A percentile compares a stretch with the other conserved stretches of the same genome.
phyloP scores from a whole-genome alignment of 2,888 invertebrate species.

The Dexiosoma caninum region DNA sequence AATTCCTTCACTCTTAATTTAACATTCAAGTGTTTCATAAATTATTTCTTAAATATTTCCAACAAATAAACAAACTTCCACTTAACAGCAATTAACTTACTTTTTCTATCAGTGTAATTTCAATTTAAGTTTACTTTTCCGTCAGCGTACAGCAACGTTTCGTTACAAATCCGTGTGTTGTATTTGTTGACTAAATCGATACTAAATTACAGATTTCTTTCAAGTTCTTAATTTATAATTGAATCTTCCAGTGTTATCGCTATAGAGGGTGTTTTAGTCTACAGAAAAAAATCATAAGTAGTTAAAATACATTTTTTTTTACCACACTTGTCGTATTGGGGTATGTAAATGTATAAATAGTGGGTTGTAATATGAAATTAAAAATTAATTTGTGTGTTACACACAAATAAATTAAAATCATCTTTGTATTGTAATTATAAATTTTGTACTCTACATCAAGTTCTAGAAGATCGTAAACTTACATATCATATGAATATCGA shows the following conservation, averaged over 20 bases:
- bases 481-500: too few relatives aligned
- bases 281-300: neutral
- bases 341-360: neutral
- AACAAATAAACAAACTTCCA: too few relatives aligned
- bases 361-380: conserved; percentile 22
- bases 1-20: neutral
- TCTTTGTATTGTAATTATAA: neutral
- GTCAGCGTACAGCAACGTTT: neutral
- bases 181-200: conserved; percentile 21
- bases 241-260: neutral
- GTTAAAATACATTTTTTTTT: neutral
- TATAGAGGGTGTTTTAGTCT: conserved; percentile 27
- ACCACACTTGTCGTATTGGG: conserved; percentile 15
- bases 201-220: conserved; percentile 47
- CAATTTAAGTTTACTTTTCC: neutral
- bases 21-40: neutral
- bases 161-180: conserved; percentile 22
- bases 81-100: neutral
- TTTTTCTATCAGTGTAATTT: neutral
- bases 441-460: neutral
- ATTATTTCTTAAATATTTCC: neutral
- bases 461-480: neutral
- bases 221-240: conserved; percentile 57
- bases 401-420: conserved; percentile 15
- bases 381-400: neutral